Evolutionary conservation across 2,113 vertebrate species (phyloP).

Genomic region (Plecturocebus donacophilus): DNA sequence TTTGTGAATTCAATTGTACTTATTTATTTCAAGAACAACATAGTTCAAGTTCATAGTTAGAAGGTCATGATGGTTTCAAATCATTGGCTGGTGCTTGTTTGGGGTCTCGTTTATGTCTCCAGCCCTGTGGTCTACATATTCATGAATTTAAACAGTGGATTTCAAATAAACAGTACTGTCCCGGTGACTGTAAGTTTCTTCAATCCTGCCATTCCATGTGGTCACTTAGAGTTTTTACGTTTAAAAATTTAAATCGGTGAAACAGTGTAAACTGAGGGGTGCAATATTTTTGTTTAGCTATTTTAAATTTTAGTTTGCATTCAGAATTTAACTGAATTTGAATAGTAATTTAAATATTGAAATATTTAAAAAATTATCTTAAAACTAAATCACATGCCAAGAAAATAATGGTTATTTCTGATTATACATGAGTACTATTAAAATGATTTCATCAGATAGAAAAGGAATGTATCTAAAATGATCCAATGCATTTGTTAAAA

Average conservation of each 20-base stretch:
- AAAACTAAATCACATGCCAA: background rate
- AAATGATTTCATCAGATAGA: background rate
- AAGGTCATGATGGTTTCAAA: background rate
- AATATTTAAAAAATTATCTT: background rate
- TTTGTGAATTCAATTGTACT: background rate
- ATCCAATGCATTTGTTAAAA: background rate
- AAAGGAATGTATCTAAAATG: background rate
- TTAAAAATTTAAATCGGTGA: background rate
- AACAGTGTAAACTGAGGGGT: background rate
- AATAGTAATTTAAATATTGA: background rate
- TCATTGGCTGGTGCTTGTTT: background rate
- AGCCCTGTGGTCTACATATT: background rate
- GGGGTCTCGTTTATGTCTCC: background rate
- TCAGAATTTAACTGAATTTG: background rate
- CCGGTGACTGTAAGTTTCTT: background rate
- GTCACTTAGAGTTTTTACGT: background rate
- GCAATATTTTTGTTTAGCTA: background rate
- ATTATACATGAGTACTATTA: background rate
- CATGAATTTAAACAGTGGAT: background rate
- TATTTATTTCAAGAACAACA: background rate
- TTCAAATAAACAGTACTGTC: background rate
- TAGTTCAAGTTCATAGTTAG: background rate
- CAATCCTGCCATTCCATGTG: background rate
- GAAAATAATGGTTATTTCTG: background rate
- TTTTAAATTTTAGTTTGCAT: background rate